Base-by-base conservation (phyloP, 2,888 invertebrate genomes). In the Amblyjoppa fuscipennis region DNA sequence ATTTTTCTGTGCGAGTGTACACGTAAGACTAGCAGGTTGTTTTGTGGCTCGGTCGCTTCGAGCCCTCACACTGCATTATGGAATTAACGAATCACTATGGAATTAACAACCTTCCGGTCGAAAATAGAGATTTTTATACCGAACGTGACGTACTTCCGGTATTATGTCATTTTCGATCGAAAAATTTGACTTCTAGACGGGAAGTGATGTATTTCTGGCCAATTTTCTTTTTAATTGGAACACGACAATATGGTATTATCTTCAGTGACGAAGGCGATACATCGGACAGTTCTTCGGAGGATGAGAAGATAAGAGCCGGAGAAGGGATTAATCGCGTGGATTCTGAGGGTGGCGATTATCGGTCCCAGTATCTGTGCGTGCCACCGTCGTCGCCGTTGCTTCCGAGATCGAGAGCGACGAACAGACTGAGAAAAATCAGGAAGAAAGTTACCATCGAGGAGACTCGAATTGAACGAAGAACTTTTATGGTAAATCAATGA, bases 201-300 rank as follows among this genome's bases (percentile, higher is more conserved):
- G 34, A 34, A 34, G 34, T 34, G 4, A 34, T 4, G 4, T 6
- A 34, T 34, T 34, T 34, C 34, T 34, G 5, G 34, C 4, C 34
- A 4, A 34, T 34, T 34, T 34, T 34, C 0, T 34, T 34, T 4
- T 34, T 34, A 3, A 3, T 34, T 34, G 4, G 3, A 34, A 34
- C 34, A 34, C 6, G 34, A 34, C 34, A 34, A 20, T 49, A 5
- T 76, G 53, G 68, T 20, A 25, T 75, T 13, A 51, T 76, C 68
- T 77, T 34, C 92, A 97, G 98, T 94, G 97, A 97, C 90, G 97
- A 97, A 94, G 97, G 97, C 5, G 97, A 97, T 89, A 96, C 97
- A 6, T 97, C 96, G 61, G 96, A 96, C 85, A 97, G 96, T 92
- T 96, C 96, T 90, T 97, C 97, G 87, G 96, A 96, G 88, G 93